A percentile compares a stretch with the other conserved stretches of the same genome.
Evolutionary conservation across 1,140 invertebrate genomes (phyloP).

Genomic region (Formica exsecta): DNA sequence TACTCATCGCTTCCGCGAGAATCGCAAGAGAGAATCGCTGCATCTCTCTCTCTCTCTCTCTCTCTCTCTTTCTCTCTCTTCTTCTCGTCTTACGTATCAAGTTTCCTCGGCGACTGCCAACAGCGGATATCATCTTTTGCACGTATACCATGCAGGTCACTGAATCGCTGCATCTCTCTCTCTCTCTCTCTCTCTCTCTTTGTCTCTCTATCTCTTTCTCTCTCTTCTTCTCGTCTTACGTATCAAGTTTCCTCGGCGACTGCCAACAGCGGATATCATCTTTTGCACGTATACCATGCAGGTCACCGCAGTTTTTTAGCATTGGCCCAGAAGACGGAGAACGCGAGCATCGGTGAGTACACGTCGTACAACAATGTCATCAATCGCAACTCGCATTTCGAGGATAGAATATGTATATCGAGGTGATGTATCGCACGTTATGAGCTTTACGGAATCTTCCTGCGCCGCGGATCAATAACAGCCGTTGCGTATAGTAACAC

Average conservation of each 20-base stretch:
- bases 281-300: constrained; percentile 77
- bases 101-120: neutral
- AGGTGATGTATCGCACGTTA: constrained; percentile 29
- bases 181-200: neutral
- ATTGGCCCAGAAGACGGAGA: constrained; percentile 73
- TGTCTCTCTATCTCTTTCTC: constrained; percentile 6
- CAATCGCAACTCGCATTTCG: neutral
- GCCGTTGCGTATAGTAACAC: constrained; percentile 71
- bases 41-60: neutral
- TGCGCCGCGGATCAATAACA: constrained; percentile 75
- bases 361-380: no score
- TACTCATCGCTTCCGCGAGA: neutral
- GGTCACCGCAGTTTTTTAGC: constrained; percentile 83
- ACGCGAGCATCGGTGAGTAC: constrained; percentile 79
- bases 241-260: constrained; percentile 12
- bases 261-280: neutral
- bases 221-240: constrained; percentile 6
- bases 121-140: constrained; percentile 53
- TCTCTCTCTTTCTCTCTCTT: constrained; percentile 10
- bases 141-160: constrained; percentile 77
- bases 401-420: neutral
- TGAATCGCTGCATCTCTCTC: no score
- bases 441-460: constrained; percentile 39
- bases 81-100: constrained; percentile 7
- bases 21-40: neutral